These are phyloP conservation scores for Patella depressa DNA, from an alignment of 2,888 invertebrate genomes.

Conservation along the genomic window DNA sequence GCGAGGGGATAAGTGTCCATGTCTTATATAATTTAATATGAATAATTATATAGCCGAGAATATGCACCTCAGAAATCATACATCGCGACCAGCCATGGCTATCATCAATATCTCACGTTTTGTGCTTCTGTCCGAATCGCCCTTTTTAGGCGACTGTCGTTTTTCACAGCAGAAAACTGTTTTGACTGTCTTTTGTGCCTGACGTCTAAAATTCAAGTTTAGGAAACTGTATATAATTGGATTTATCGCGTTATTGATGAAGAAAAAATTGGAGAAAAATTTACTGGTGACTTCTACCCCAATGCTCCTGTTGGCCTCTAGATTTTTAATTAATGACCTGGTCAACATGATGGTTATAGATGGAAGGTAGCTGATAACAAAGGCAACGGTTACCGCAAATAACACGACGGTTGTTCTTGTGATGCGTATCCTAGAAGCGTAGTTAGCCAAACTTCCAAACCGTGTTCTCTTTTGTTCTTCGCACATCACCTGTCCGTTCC, in stretches of 20 bases:
- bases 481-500: conserved; percentile 16
- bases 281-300: conserved; percentile 35
- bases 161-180: conserved; percentile 36
- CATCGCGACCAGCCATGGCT: background rate
- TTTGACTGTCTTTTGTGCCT: conserved; percentile 37
- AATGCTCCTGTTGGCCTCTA: conserved; percentile 30
- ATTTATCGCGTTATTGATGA: conserved; percentile 50
- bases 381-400: conserved; percentile 46
- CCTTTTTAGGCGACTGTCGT: conserved; percentile 34
- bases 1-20: no score
- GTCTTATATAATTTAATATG: no score
- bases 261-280: conserved; percentile 44
- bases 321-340: conserved; percentile 31
- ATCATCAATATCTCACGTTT: conserved; percentile 35
- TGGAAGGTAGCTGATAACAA: conserved; percentile 43
- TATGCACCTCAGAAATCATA: background rate
- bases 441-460: conserved; percentile 32
- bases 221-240: conserved; percentile 50
- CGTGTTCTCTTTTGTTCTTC: conserved; percentile 28
- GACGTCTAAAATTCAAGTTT: conserved; percentile 46
- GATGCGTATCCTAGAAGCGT: conserved; percentile 39
- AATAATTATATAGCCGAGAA: no score
- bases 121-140: conserved; percentile 43
- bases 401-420: conserved; percentile 46
- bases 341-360: conserved; percentile 41